Evolutionary conservation across 1,140 invertebrate genomes (phyloP), one percentile per base, ranked within the genome.

Genomic region (Calephelis nemesis): DNA sequence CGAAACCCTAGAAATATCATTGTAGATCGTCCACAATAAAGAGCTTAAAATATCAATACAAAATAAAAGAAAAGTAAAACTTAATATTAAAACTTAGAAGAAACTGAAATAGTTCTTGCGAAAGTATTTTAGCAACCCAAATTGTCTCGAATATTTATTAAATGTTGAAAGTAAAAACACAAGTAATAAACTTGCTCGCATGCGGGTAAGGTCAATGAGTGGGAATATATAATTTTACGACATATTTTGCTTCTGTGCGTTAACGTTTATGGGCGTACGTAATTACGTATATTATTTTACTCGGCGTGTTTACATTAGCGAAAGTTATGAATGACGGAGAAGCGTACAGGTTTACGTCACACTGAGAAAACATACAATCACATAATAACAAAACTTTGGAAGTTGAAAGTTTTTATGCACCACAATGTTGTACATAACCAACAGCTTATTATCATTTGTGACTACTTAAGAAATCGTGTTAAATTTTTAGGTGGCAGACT

Each of bases 101-200:
- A 39, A 19, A 60, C 15, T 30, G 30, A 60, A 60, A 60, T 12
- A 12, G 30, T 30, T 39, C 6, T 60, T 39, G 30, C 19, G 5
- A 54, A 54, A 54, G 52, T 30, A 54, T 54, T 54, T 54, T 12
- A 45, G 42, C 54, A 7, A 11, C 19, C 54, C 19, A 39, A 39
- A 60, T 60, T 19, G 19, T 11, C 30, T 60, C 54, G 12, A 30
- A 60, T 60, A 60, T 60, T 40, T 60, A 60, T 60, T 12, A 60
- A 60, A 30, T 6, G 39, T 60, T 60, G 54, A 39, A 60, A 30
- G 52, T 39, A 60, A 39, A 60, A 60, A 5, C 30, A 6, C 54
- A 60, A 60, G 12, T 60, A 60, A 60, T 60, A 60, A 60, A 60
- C 39, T 60, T 39, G 54, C 30, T 12, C 54, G 54, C 30, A 60